These are phyloP conservation scores for Aleiodes leptofemur DNA, from an alignment of 2,888 invertebrate species.

Conservation along the genomic window DNA sequence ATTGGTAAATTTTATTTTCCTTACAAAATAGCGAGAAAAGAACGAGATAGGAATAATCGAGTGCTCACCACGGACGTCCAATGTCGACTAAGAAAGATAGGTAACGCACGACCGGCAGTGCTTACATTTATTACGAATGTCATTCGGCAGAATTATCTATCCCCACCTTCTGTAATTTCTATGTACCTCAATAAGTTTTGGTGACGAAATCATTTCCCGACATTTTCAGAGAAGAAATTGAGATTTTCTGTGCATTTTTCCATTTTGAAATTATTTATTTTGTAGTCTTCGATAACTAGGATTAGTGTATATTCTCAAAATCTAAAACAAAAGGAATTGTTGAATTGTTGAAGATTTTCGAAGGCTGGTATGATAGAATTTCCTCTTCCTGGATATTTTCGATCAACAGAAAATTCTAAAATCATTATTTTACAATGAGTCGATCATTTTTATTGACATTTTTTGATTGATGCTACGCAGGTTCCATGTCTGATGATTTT, in stretches of 20 bases:
- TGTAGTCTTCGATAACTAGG: too few relatives aligned
- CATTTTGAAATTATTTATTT: neutral
- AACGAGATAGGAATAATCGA: neutral
- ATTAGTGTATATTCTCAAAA: too few relatives aligned
- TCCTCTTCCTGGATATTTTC: too few relatives aligned
- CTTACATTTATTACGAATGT: constrained; percentile 4
- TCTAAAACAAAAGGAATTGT: too few relatives aligned
- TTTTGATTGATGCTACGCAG: too few relatives aligned
- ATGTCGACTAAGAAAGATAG: constrained; percentile 14
- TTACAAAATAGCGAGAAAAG: neutral
- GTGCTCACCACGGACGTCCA: neutral
- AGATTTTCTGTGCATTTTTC: constrained; percentile 24
- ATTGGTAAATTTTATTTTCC: too few relatives aligned
- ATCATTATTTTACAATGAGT: too few relatives aligned
- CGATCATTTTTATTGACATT: too few relatives aligned
- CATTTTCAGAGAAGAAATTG: neutral
- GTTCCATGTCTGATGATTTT: constrained; percentile 43
- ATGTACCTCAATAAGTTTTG: neutral
- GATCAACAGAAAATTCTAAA: too few relatives aligned
- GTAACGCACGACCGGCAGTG: constrained; percentile 4
- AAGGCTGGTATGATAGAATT: too few relatives aligned
- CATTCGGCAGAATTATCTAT: constrained; percentile 10
- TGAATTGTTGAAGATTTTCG: too few relatives aligned
- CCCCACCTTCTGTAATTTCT: neutral
- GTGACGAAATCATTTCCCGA: neutral